Evolutionary conservation across 2,113 vertebrate genomes (phyloP), one percentile per base, ranked within the genome.

Genomic region (Orientallactaga bullata): DNA sequence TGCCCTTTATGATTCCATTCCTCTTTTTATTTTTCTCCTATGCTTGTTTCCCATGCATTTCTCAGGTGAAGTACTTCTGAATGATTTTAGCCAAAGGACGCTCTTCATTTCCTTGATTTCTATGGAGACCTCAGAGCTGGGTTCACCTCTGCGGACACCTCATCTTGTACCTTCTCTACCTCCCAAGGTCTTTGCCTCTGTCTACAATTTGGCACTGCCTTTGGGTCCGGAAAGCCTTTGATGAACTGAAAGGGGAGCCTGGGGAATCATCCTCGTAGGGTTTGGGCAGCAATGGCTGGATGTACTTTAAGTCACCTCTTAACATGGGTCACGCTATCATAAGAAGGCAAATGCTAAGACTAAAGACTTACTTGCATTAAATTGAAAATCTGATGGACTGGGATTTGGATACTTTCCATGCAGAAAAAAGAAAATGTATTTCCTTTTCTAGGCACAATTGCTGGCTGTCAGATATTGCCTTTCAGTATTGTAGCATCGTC

Each of bases 31-130:
- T 98, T 97, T 97, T 97, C 95, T 85, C 72, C 88, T 88, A 7
- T 97, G 88, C 96, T 96, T 98, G 89, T 98, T 98, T 97, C 96
- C 98, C 95, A 95, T 95, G 97, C 97, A 97, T 94, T 97, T 97
- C 42, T 96, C 97, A 98, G 98, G 98, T 98, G 97, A 98, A 98
- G 96, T 96, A 81, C 97, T 96, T 97, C 98, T 97, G 97, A 97
- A 97, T 97, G 97, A 97, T 97, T 97, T 97, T 97, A 98, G 97
- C 97, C 95, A 97, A 98, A 98, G 95, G 96, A 98, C 97, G 97
- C 95, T 91, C 76, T 97, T 97, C 92, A 86, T 96, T 97, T 96
- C 95, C 89, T 95, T 97, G 82, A 97, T 96, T 96, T 95, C 97
- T 97, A 98, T 98, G 98, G 98, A 98, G 97, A 98, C 97, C 96